phyloP scores from a whole-genome alignment of 1,140 invertebrate genomes.

The silkworm (Bombyx mori) region ASM3026992v2 NC_085131.1:4127501-4128000 shows the following conservation, averaged over 20 bases:
- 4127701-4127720: conserved; percentile 91
- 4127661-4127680: conserved; percentile 85
- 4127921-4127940: conserved; percentile 88
- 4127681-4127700: conserved; percentile 89
- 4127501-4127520: conserved; percentile 77
- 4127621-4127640: conserved; percentile 18
- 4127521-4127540: conserved; percentile 85
- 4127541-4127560: conserved; percentile 86
- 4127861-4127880: conserved; percentile 79
- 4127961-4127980: conserved; percentile 74
- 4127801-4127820: conserved; percentile 62
- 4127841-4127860: conserved; percentile 54
- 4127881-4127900: conserved; percentile 86
- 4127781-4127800: conserved; percentile 45
- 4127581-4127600: conserved; percentile 89
- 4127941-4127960: conserved; percentile 81
- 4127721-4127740: conserved; percentile 84
- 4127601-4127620: conserved; percentile 31
- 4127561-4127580: conserved; percentile 92
- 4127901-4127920: conserved; percentile 90
- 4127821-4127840: conserved; percentile 68
- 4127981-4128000: no score
- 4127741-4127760: conserved; percentile 81
- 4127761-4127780: conserved; percentile 71
- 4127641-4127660: conserved; percentile 17